Base-by-base conservation (phyloP, 1,140 invertebrate genomes). In the Atta texana region DNA sequence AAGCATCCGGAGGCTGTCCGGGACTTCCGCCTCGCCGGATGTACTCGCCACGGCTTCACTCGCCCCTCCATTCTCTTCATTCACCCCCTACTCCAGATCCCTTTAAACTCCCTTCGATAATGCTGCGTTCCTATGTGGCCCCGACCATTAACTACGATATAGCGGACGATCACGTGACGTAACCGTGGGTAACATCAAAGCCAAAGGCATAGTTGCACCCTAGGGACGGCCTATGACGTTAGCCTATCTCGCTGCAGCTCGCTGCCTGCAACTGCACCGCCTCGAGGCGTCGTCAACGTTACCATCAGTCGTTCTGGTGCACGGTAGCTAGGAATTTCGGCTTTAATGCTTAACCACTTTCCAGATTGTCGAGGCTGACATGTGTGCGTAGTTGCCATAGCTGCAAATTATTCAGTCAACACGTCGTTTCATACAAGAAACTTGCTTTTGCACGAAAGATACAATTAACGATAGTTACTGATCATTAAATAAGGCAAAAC, bases 181-280 rank as follows among this genome's bases (percentile, higher is more conserved):
- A 59, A 90, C 59, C 68, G 39, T 53, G 91, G 91, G 91, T 92
- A 93, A 95, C 94, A 95, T 95, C 94, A 95, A 95, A 95, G 94
- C 93, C 94, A 95, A 95, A 95, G 94, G 94, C 93, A 95, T 94
- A 93, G 93, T 93, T 94, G 93, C 87, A 92, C 93, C 91, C 93
- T 75, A 72, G 92, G 92, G 92, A 93, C 87, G 59, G 87, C 68
- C 87, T 91, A 89, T 91, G 89, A 90, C 92, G 91, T 85, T 85
- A 80, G 49, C 86, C 64, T 75, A 80, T 59, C 84, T 76, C 71
- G 64, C 78, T 71, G 85, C 68, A 87, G 69, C 57, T 72, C 87
- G 39, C 39, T 69, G 82, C 69, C 64, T 78, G 74, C 87, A 76
- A 76, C 80, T 69, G 61, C 86, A 77, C 74, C 82, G 81, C 86